A percentile compares a stretch with the other conserved stretches of the same genome.
Evolutionary conservation across 2,888 invertebrate genomes (phyloP).

Genomic region (Ectemnius continuus): DNA sequence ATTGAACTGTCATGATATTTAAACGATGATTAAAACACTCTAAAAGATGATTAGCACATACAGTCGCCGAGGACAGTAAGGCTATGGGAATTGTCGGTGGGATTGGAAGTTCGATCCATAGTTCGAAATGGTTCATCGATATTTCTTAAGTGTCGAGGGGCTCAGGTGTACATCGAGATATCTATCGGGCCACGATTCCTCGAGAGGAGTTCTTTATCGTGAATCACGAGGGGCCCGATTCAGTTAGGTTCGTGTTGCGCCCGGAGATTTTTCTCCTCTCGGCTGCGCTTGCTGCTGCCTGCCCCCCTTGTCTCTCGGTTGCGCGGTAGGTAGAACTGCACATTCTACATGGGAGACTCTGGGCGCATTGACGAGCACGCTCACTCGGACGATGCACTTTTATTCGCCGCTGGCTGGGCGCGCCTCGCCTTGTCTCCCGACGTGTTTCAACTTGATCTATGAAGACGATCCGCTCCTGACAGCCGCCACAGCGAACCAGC

Average conservation of each 20-base stretch:
- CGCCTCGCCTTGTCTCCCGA: no score
- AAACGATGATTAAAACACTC: no score
- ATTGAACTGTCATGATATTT: no score
- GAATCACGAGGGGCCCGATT: constrained; percentile 34
- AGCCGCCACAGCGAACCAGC: constrained; percentile 1
- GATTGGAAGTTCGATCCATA: no score
- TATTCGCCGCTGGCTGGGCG: background rate
- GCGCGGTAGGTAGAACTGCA: background rate
- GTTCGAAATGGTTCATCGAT: constrained; percentile 6
- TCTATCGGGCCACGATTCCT: constrained; percentile 20
- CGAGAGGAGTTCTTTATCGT: constrained; percentile 17
- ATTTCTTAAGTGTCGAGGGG: constrained; percentile 1
- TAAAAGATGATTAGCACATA: no score
- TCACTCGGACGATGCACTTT: background rate
- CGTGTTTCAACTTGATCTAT: constrained; percentile 31
- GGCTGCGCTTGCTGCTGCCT: no score
- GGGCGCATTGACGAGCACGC: constrained; percentile 9
- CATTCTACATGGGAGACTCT: constrained; percentile 16
- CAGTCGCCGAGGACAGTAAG: no score
- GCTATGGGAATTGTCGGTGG: no score
- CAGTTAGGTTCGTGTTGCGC: constrained; percentile 8
- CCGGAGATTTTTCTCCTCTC: constrained; percentile 21
- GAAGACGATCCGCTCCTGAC: constrained; percentile 8
- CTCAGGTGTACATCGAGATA: constrained; percentile 9
- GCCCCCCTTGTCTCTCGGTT: no score